Evolutionary conservation across 2,797 vertebrate genomes (phyloP).

Genomic region (Aplochiton taeniatus): DNA sequence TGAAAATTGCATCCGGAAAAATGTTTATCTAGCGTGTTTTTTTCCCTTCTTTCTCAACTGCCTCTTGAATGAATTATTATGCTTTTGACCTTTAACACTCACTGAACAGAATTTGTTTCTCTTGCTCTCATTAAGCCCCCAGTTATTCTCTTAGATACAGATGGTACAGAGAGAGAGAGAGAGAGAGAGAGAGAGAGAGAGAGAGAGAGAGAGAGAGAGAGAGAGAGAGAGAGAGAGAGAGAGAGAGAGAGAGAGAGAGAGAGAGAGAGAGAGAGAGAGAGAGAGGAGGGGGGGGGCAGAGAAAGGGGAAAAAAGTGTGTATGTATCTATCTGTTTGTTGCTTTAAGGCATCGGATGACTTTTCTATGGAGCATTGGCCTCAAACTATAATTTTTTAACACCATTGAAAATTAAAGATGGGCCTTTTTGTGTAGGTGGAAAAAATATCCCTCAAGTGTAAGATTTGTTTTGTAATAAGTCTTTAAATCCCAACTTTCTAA

Average conservation of each 20-base stretch:
- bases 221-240: too few relatives aligned
- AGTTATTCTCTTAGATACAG: constrained; percentile 45
- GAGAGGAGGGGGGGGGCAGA: too few relatives aligned
- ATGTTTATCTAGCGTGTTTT: constrained; percentile 84
- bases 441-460: too few relatives aligned
- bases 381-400: neutral
- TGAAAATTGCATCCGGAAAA: constrained; percentile 91
- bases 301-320: too few relatives aligned
- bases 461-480: constrained; percentile 4
- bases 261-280: too few relatives aligned
- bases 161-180: too few relatives aligned
- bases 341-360: neutral
- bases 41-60: constrained; percentile 22
- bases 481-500: constrained; percentile 32
- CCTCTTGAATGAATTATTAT: constrained; percentile 86
- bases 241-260: too few relatives aligned
- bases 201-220: too few relatives aligned
- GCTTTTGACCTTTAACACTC: constrained; percentile 86
- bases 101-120: constrained; percentile 77
- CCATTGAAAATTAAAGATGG: neutral
- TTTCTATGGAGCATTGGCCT: neutral
- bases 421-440: too few relatives aligned
- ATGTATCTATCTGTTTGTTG: neutral
- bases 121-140: constrained; percentile 69
- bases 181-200: too few relatives aligned